These are phyloP conservation scores for Arion vulgaris DNA, from an alignment of 1,140 invertebrate species.

Conservation along the genomic window DNA sequence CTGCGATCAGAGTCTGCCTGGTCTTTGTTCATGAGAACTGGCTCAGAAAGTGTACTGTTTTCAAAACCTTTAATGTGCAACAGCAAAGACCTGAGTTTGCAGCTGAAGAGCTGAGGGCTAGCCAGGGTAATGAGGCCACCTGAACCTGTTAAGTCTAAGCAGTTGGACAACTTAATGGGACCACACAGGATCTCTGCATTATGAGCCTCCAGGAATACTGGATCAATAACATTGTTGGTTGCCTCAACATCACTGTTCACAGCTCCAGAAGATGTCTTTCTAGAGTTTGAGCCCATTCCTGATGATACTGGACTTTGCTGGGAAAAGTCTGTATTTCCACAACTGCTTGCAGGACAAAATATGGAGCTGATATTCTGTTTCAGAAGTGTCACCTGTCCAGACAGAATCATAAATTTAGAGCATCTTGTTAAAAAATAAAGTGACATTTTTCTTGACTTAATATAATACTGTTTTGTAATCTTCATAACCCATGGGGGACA, in stretches of 20 bases:
- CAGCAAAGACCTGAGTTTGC: slow-evolving; percentile 84
- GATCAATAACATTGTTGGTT: slow-evolving; percentile 60
- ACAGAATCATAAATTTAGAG: neutral
- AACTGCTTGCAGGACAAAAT: slow-evolving; percentile 16
- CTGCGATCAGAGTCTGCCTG: slow-evolving; percentile 26
- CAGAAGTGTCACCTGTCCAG: slow-evolving; percentile 82
- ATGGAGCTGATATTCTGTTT: slow-evolving; percentile 80
- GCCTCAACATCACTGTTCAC: neutral
- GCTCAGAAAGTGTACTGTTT: slow-evolving; percentile 48
- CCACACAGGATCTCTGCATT: slow-evolving; percentile 92
- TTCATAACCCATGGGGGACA: too few relatives aligned
- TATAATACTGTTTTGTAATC: too few relatives aligned
- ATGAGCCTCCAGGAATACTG: slow-evolving; percentile 87
- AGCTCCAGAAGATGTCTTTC: neutral
- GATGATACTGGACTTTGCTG: neutral
- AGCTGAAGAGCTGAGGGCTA: slow-evolving; percentile 86
- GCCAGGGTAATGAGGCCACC: slow-evolving; percentile 87
- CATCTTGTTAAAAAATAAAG: neutral
- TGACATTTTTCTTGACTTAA: neutral
- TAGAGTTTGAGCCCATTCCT: neutral
- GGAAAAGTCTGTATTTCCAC: slow-evolving; percentile 3
- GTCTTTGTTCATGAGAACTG: slow-evolving; percentile 45
- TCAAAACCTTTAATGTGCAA: slow-evolving; percentile 84
- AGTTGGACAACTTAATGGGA: slow-evolving; percentile 84
- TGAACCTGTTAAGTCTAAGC: slow-evolving; percentile 87